phyloP scores from a whole-genome alignment of 2,888 invertebrate species.

The Cantharis rustica region DNA sequence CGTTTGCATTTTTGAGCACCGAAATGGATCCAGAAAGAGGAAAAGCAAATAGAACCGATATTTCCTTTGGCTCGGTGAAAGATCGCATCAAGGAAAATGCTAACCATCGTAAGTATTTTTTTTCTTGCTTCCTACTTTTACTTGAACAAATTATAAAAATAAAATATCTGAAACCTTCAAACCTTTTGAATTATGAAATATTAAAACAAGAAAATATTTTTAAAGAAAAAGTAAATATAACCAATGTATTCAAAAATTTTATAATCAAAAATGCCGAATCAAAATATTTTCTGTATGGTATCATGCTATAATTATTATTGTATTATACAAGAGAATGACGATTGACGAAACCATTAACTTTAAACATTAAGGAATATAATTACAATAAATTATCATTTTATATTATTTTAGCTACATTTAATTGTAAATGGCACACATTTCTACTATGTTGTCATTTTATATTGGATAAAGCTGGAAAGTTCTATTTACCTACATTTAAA shows the following conservation, averaged over 20 bases:
- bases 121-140: too few species aligned
- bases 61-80: conserved; percentile 9
- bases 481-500: neutral
- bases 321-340: neutral
- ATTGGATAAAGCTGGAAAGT: neutral
- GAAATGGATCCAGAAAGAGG: conserved; percentile 21
- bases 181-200: too few species aligned
- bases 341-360: neutral
- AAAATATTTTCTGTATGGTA: neutral
- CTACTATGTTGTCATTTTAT: neutral
- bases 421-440: neutral
- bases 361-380: neutral
- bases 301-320: neutral
- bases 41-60: neutral
- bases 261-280: neutral
- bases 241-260: too few species aligned
- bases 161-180: too few species aligned
- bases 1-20: neutral
- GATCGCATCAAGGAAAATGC: conserved; percentile 19
- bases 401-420: neutral
- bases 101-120: conserved; percentile 20
- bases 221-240: too few species aligned
- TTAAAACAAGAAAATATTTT: too few species aligned
- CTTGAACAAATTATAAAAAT: too few species aligned
- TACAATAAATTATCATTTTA: neutral